These are phyloP conservation scores for Tamias sibiricus DNA, from an alignment of 2,113 vertebrate genomes.

Conservation along the genomic window DNA sequence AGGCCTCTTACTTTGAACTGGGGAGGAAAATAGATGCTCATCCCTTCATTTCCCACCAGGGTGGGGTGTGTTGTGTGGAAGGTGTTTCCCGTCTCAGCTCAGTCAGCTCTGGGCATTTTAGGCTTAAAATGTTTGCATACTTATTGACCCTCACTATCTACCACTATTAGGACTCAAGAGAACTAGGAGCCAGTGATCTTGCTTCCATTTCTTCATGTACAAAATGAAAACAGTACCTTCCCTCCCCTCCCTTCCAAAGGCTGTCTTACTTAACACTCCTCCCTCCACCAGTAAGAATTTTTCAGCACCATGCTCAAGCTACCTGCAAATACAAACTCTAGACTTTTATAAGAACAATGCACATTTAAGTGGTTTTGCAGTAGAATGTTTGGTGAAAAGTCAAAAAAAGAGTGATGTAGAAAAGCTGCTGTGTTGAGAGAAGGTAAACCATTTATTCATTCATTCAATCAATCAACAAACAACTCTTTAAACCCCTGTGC, in stretches of 20 bases:
- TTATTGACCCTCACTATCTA: not conserved
- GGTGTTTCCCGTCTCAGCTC: not conserved
- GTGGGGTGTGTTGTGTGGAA: not conserved
- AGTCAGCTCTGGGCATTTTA: not conserved
- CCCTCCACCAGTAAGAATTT: not conserved
- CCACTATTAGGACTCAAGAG: not conserved
- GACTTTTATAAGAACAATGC: not conserved
- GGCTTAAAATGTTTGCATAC: not conserved
- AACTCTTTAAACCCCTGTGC: not conserved
- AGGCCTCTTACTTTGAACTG: not conserved
- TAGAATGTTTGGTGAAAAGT: not conserved
- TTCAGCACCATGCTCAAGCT: not conserved
- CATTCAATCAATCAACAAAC: not conserved
- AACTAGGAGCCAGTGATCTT: not conserved
- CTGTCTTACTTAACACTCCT: not conserved
- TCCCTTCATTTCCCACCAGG: not conserved
- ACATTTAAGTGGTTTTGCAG: not conserved
- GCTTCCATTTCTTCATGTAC: not conserved
- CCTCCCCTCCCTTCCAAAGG: not conserved
- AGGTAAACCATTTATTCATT: not conserved
- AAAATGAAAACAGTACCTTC: not conserved
- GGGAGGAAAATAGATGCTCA: slow-evolving; percentile 9
- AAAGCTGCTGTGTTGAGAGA: not conserved
- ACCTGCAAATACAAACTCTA: not conserved
- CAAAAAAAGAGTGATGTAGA: not conserved